Base-by-base conservation (phyloP, 1,140 invertebrate genomes). In the Drosophila grimshawi region DNA sequence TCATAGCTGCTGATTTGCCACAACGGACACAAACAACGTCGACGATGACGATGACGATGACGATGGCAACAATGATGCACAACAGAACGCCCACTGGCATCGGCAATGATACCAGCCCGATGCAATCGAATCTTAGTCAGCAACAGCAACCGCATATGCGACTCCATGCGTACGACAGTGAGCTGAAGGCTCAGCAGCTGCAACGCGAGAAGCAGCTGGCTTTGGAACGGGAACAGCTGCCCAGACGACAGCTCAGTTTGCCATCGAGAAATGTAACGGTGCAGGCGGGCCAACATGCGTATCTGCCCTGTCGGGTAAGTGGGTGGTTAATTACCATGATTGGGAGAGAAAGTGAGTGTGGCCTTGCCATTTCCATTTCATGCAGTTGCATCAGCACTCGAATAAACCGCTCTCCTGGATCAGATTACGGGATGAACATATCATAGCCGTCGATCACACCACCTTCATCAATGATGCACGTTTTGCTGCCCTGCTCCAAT, bases 321-420 rank as follows among this genome's bases (percentile, higher is more conserved):
- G 11, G 4, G 10, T 35, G 55, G 52, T 52, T 68, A 55, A 69
- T 57, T 63, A 64, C 57, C 63, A 32, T 80, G 78, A 79, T 86
- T 88, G 66, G 55, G 51, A 67, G 33, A 59, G 46, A 56, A 19
- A 29, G 41, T 3, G 35, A 6, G n/a, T 60, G 48, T 69, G 37
- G 35, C 5, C 96, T 94, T 27, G 2, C 10, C 39, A 2, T n/a
- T n/a, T 43, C 4, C 39, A 8, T n/a, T 43, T 43, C 39, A n/a
- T 64, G 37, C 64, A 88, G 83, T 67, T 88, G 63, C 81, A 88
- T 69, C 83, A 88, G 80, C 80, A 88, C 66, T 89, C 83, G 89
- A 97, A 97, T 94, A 97, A 97, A 94, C 97, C 96, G 72, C 96
- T 98, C 63, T 97, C 97, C 66, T 98, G 97, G 97, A 97, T 98